Percentiles rank a stretch among this genome's conserved stretches.
Conservation (phyloP, 2,888 invertebrate species). For the Cataglyphis albicans region DNA sequence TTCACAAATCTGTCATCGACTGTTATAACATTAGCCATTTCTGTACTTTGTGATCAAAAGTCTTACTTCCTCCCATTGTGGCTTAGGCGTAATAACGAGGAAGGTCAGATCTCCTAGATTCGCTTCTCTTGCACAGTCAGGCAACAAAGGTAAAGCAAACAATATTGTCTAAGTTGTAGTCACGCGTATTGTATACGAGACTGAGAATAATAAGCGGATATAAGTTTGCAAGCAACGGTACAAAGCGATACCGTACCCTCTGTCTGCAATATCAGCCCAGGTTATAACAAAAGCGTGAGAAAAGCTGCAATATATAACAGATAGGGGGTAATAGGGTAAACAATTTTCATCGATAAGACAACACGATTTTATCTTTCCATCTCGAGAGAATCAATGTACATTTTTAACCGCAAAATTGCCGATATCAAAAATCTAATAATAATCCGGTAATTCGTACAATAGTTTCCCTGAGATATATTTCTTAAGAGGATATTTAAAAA, state of each 20-base stretch:
- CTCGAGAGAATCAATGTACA: background rate
- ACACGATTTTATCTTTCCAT: slow-evolving; percentile 9
- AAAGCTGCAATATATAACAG: slow-evolving; percentile 39
- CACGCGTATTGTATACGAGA: slow-evolving; percentile 63
- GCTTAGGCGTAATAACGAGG: slow-evolving; percentile 31
- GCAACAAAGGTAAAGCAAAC: slow-evolving; percentile 69
- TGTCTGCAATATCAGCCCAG: slow-evolving; percentile 50
- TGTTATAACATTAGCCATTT: background rate
- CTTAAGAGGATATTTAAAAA: background rate
- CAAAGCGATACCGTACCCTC: slow-evolving; percentile 53
- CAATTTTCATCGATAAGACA: slow-evolving; percentile 50
- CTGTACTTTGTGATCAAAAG: slow-evolving; percentile 21
- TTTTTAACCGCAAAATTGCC: background rate
- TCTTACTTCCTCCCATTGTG: slow-evolving; percentile 19
- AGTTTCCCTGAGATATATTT: background rate
- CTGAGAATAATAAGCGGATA: slow-evolving; percentile 55
- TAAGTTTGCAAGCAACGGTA: slow-evolving; percentile 50
- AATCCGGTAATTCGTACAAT: background rate
- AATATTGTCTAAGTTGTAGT: slow-evolving; percentile 67
- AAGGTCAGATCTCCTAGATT: slow-evolving; percentile 24
- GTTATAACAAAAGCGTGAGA: slow-evolving; percentile 49
- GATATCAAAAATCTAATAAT: background rate
- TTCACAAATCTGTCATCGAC: background rate
- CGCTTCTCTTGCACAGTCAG: background rate
- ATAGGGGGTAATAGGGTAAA: slow-evolving; percentile 1